Evolutionary conservation across 1,140 invertebrate genomes (phyloP).

Genomic region (Pygmarrhopalites habei): DNA sequence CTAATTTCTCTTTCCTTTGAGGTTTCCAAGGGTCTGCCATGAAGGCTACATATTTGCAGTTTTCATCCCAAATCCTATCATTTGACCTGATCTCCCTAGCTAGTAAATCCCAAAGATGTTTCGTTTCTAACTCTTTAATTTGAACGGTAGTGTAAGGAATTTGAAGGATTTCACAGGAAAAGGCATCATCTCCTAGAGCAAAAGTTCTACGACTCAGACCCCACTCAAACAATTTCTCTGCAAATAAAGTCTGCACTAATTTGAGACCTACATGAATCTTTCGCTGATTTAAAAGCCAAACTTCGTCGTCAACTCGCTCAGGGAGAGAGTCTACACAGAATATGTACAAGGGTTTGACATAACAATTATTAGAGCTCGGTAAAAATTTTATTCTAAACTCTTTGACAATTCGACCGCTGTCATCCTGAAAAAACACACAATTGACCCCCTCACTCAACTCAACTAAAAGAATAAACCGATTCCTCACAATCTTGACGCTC

Average conservation of each 20-base stretch:
- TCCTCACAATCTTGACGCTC: slow-evolving; percentile 10
- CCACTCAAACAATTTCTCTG: slow-evolving; percentile 77
- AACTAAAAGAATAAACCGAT: slow-evolving; percentile 19
- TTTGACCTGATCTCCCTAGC: slow-evolving; percentile 65
- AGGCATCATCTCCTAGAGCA: slow-evolving; percentile 47
- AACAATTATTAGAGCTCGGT: slow-evolving; percentile 16
- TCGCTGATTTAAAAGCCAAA: slow-evolving; percentile 1
- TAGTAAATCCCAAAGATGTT: slow-evolving; percentile 76
- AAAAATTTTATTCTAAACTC: slow-evolving; percentile 25
- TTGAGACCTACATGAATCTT: slow-evolving; percentile 65
- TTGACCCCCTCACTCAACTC: slow-evolving; percentile 20
- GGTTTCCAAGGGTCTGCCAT: slow-evolving; percentile 76
- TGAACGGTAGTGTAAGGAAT: slow-evolving; percentile 62
- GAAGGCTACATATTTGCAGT: slow-evolving; percentile 79
- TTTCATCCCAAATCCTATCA: slow-evolving; percentile 53
- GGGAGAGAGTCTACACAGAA: slow-evolving; percentile 13
- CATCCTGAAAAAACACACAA: slow-evolving; percentile 20
- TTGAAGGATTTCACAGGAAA: slow-evolving; percentile 58
- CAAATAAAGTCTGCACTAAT: slow-evolving; percentile 75
- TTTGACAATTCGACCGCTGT: slow-evolving; percentile 11
- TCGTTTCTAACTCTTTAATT: slow-evolving; percentile 64
- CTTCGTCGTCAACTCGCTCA: slow-evolving; percentile 3
- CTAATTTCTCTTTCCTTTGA: slow-evolving; percentile 58
- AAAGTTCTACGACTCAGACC: slow-evolving; percentile 74
- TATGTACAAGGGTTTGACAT: slow-evolving; percentile 25